phyloP scores from a whole-genome alignment of 1,140 invertebrate genomes.

The Odontomachus brunneus region DNA sequence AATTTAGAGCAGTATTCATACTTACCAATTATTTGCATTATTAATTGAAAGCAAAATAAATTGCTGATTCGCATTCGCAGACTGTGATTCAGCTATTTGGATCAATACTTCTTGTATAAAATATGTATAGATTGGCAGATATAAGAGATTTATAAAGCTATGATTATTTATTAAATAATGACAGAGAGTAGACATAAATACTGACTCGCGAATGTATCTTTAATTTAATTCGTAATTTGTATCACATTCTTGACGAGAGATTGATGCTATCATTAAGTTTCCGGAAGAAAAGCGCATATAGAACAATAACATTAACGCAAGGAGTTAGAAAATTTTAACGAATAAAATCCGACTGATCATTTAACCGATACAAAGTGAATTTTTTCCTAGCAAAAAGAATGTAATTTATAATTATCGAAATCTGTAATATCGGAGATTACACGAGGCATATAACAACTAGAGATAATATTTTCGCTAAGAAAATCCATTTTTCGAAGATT shows the following conservation, averaged over 20 bases:
- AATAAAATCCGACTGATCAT: conserved; percentile 14
- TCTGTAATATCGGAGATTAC: background rate
- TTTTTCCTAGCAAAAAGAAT: too few species aligned
- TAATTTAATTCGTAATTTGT: background rate
- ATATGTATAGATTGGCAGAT: too few species aligned
- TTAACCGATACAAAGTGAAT: too few species aligned
- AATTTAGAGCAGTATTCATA: too few species aligned
- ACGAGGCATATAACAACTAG: background rate
- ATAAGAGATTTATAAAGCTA: too few species aligned
- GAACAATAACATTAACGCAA: background rate
- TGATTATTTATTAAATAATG: too few species aligned
- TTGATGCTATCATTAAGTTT: background rate
- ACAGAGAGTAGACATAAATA: too few species aligned
- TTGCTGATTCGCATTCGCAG: too few species aligned
- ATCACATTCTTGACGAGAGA: conserved; percentile 5
- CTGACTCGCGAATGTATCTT: background rate
- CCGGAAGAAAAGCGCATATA: background rate
- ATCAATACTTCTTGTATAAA: too few species aligned
- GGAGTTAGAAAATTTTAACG: background rate
- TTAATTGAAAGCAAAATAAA: too few species aligned
- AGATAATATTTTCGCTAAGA: conserved; percentile 6
- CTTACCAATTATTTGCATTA: too few species aligned
- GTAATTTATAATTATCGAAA: background rate
- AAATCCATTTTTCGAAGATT: background rate
- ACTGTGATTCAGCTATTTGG: too few species aligned